Evolutionary conservation across 2,113 vertebrate species (phyloP), one percentile per base, ranked within the genome.

Genomic region (Elanoides forficatus): DNA sequence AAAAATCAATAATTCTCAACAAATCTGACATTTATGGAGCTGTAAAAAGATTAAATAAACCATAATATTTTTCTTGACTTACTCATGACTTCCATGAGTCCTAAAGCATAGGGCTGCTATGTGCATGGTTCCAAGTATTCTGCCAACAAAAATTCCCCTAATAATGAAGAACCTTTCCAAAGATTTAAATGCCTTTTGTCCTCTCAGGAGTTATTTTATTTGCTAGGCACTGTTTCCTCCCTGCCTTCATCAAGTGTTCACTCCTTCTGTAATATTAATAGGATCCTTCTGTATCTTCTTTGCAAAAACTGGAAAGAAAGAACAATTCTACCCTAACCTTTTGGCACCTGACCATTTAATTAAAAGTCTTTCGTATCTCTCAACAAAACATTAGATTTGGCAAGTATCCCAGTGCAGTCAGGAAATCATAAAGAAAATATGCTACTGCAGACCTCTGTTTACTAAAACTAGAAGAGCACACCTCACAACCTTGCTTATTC

Each of bases 11-110:
- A 71, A 21, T 83, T 90, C 66, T 76, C 47, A 83, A 79, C 22
- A 82, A 94, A 89, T 62, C 23, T 90, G 81, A 68, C 56, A 67
- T 72, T 89, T 94, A 56, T 66, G 55, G 74, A 75, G 15, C 27
- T 94, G 48, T 66, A 91, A 93, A 94, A 85, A 29, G 56, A 93
- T 87, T 95, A 89, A 96, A 92, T 55, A 94, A 86, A 87, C 30
- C 10, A 27, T 43, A 72, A 62, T 45, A 34, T 87, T 91, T 89
- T 87, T 94, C 48, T 85, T 94, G 56, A 92, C 53, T 91, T 87
- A 45, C 23, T 90, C 2, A 1, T 63, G 6, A 50, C 29, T 93
- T 86, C 34, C 34, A 40, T 10, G 12, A 85, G 30, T 36, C 58
- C 48, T 90, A 66, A 93, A 81, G 60, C 19, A 38, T 16, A 65